phyloP scores from a whole-genome alignment of 2,888 invertebrate genomes.

The Hyalella azteca region DNA sequence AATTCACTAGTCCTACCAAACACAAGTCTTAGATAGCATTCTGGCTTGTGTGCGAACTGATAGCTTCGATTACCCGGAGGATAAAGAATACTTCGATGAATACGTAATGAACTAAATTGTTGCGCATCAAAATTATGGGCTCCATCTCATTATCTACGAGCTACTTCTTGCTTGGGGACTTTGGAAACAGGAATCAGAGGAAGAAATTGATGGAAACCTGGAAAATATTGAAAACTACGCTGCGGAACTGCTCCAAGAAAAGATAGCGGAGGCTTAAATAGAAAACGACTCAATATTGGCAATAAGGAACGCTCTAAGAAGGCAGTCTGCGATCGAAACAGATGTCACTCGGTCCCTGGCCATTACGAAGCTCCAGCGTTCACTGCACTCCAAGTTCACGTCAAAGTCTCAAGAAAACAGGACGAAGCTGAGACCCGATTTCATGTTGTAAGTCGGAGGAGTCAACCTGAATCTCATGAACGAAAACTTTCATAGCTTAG shows the following conservation, averaged over 20 bases:
- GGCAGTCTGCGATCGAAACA: not conserved
- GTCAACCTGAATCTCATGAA: slow-evolving; percentile 20
- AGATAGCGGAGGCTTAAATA: not conserved
- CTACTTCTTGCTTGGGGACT: not conserved
- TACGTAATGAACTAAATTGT: not conserved
- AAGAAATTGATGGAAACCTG: not conserved
- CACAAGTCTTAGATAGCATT: not conserved
- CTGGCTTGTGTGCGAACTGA: not conserved
- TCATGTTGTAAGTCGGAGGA: slow-evolving; percentile 38
- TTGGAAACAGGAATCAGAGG: not conserved
- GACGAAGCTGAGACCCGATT: slow-evolving; percentile 34
- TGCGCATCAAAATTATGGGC: not conserved
- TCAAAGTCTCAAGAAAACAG: not conserved
- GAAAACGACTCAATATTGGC: not conserved
- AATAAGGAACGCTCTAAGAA: not conserved
- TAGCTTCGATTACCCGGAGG: not conserved
- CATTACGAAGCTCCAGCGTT: not conserved
- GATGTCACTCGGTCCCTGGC: not conserved
- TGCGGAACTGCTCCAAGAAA: not conserved
- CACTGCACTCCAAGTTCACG: not conserved
- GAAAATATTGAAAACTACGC: not conserved
- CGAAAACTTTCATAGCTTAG: slow-evolving; percentile 24
- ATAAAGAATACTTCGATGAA: not conserved
- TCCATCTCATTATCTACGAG: not conserved
- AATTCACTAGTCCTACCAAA: not conserved